A percentile compares a stretch with the other conserved stretches of the same genome.
Evolutionary conservation across 2,888 invertebrate species (phyloP).

Genomic region (Cerastis leucographa): DNA sequence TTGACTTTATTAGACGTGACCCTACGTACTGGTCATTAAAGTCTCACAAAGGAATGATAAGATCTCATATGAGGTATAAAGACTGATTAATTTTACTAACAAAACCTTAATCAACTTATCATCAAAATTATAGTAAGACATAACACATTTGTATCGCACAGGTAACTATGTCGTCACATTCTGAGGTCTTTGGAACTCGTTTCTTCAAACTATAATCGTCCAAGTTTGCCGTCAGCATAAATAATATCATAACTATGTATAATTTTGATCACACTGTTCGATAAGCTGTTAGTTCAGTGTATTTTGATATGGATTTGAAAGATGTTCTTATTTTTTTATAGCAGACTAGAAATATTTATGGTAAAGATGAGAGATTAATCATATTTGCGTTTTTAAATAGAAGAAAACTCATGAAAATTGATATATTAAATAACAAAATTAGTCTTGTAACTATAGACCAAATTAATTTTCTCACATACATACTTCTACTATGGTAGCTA

Average conservation of each 20-base stretch:
- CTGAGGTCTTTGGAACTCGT: slow-evolving; percentile 35
- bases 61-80: not conserved
- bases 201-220: slow-evolving; percentile 32
- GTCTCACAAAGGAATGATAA: not conserved
- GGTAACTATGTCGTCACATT: slow-evolving; percentile 47
- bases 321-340: not conserved
- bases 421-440: not conserved
- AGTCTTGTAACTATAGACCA: not conserved
- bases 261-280: slow-evolving; percentile 46
- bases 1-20: not conserved
- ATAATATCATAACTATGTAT: slow-evolving; percentile 51
- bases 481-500: not conserved
- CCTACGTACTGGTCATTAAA: not conserved
- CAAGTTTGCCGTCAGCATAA: slow-evolving; percentile 46
- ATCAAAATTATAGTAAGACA: slow-evolving; percentile 1
- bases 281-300: slow-evolving; percentile 24
- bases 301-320: slow-evolving; percentile 17
- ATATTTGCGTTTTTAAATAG: not conserved
- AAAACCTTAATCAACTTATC: not conserved
- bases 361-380: not conserved
- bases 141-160: slow-evolving; percentile 10
- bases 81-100: not conserved
- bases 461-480: not conserved
- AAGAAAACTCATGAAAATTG: not conserved
- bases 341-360: not conserved